These are phyloP conservation scores for Anguilla obscura DNA, from an alignment of 2,797 vertebrate genomes.

Conservation along the genomic window DNA sequence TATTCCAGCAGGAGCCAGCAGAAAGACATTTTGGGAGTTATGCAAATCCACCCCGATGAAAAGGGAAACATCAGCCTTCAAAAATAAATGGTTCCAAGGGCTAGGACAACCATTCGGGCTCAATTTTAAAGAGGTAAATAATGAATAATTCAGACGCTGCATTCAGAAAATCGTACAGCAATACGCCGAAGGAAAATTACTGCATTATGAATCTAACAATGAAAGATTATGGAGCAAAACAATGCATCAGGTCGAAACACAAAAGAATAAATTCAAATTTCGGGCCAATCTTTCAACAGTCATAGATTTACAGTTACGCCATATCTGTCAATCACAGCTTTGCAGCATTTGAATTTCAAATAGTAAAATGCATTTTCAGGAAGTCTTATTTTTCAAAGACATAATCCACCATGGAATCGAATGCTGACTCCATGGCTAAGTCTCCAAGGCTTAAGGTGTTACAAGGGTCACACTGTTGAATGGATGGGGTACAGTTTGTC, in stretches of 20 bases:
- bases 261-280: neutral
- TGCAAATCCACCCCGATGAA: neutral
- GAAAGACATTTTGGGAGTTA: neutral
- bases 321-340: neutral
- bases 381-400: neutral
- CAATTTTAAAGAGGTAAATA: neutral
- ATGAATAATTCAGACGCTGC: slow-evolving; percentile 1
- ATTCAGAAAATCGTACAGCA: neutral
- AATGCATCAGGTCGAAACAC: neutral
- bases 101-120: neutral
- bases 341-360: neutral
- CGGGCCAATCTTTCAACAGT: neutral
- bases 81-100: neutral
- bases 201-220: neutral
- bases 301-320: neutral
- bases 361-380: neutral
- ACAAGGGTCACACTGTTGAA: too few relatives aligned
- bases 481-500: too few relatives aligned
- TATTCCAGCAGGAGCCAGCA: neutral
- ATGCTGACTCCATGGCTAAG: neutral
- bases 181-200: neutral
- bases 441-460: neutral
- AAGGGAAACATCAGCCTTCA: neutral
- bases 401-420: neutral
- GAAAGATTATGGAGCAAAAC: neutral